phyloP scores from a whole-genome alignment of 1,140 invertebrate genomes.

The Bombus picipes region DNA sequence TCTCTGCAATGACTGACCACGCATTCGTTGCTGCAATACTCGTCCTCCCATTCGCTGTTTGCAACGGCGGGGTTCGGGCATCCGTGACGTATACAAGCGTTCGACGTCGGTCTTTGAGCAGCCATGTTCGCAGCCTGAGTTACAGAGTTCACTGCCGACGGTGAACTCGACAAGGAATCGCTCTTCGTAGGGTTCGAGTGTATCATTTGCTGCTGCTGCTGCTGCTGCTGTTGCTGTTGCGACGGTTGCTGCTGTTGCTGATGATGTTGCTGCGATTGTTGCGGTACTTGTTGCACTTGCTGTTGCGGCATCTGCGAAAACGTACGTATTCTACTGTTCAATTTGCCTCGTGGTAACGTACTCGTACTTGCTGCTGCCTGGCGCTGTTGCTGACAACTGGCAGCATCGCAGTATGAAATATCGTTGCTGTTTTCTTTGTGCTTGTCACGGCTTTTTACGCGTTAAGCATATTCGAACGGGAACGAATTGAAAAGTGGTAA shows the following conservation, averaged over 20 bases:
- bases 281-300: conserved; percentile 69
- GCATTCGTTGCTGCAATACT: conserved; percentile 99
- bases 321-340: not conserved
- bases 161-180: conserved; percentile 76
- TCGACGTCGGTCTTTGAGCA: conserved; percentile 82
- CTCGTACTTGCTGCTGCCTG: too few relatives aligned
- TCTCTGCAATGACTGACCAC: conserved; percentile 98
- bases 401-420: too few relatives aligned
- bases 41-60: conserved; percentile 97
- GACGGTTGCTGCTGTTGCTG: conserved; percentile 68
- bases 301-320: conserved; percentile 75
- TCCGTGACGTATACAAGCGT: conserved; percentile 93
- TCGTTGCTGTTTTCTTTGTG: too few relatives aligned
- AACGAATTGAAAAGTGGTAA: too few relatives aligned
- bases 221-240: conserved; percentile 53
- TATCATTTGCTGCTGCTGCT: conserved; percentile 77
- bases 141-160: conserved; percentile 71
- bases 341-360: not conserved
- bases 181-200: conserved; percentile 79
- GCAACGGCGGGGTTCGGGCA: conserved; percentile 95
- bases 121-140: conserved; percentile 79
- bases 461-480: too few relatives aligned
- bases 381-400: too few relatives aligned
- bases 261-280: conserved; percentile 78
- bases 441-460: too few relatives aligned